Percentiles rank a stretch among this genome's conserved stretches.
Conservation (phyloP, 2,113 vertebrate genomes). For the Cyprinus carpio region DNA sequence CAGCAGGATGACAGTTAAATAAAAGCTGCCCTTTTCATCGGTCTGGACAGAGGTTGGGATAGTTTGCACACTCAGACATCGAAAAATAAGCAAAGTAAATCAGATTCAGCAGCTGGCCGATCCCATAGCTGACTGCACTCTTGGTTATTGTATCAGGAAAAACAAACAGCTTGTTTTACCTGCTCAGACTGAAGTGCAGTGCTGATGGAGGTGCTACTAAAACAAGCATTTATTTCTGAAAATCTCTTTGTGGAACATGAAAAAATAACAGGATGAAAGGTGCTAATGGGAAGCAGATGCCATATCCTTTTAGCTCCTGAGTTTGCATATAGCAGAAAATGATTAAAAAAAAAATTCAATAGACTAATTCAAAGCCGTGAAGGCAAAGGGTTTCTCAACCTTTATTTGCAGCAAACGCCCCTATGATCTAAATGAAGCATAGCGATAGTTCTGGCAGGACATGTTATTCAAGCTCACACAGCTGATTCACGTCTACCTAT, state of each 20-base stretch:
- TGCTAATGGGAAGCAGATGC: slow-evolving; percentile 5
- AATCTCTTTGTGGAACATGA: background rate
- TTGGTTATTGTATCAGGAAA: slow-evolving; percentile 23
- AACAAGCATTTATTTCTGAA: slow-evolving; percentile 31
- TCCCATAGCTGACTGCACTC: background rate
- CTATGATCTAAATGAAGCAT: background rate
- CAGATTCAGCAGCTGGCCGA: slow-evolving; percentile 20
- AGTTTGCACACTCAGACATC: slow-evolving; percentile 1
- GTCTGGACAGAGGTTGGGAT: background rate
- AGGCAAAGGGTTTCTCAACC: background rate
- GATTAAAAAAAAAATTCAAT: background rate
- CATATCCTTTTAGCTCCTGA: background rate
- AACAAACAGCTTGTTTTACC: slow-evolving; percentile 23
- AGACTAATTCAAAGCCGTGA: background rate
- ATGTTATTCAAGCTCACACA: too few species aligned
- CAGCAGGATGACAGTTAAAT: background rate
- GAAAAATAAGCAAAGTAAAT: slow-evolving; percentile 41
- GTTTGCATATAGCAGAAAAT: slow-evolving; percentile 1
- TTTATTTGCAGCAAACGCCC: background rate
- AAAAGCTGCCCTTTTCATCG: background rate
- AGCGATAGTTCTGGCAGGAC: too few species aligned
- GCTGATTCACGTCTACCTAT: too few species aligned
- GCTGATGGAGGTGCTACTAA: slow-evolving; percentile 22
- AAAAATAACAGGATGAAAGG: slow-evolving; percentile 1
- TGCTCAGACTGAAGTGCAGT: background rate